Conservation (phyloP, 2,888 invertebrate genomes). For the Trichopoda pennipes region DNA sequence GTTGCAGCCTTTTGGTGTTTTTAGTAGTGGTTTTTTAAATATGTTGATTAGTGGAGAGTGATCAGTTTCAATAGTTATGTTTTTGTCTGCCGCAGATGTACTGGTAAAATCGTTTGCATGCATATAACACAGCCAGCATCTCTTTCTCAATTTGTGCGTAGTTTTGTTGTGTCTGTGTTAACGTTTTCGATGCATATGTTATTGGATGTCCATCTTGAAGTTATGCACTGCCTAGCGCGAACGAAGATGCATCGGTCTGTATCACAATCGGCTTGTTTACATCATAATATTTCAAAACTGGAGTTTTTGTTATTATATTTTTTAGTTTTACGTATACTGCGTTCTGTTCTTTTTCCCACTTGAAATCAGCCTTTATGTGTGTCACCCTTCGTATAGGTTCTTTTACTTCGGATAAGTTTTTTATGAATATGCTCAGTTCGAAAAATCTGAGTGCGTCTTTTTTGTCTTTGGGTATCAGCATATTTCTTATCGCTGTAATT, state of each 20-base stretch:
- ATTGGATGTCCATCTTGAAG: slow-evolving; percentile 47
- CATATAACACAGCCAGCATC: slow-evolving; percentile 63
- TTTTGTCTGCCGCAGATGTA: slow-evolving; percentile 63
- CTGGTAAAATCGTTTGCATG: slow-evolving; percentile 67
- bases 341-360: slow-evolving; percentile 31
- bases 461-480: slow-evolving; percentile 28
- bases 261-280: too few species aligned
- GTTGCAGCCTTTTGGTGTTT: slow-evolving; percentile 40
- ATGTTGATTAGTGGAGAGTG: slow-evolving; percentile 65
- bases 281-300: slow-evolving; percentile 58
- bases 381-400: slow-evolving; percentile 22
- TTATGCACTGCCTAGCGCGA: slow-evolving; percentile 43
- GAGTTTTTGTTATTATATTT: slow-evolving; percentile 34
- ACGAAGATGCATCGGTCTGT: too few species aligned
- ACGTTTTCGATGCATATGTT: slow-evolving; percentile 51
- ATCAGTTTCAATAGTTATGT: slow-evolving; percentile 66
- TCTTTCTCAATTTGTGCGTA: slow-evolving; percentile 59
- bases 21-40: slow-evolving; percentile 40
- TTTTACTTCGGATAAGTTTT: slow-evolving; percentile 9
- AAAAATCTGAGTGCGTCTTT: slow-evolving; percentile 20
- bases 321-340: slow-evolving; percentile 18
- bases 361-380: slow-evolving; percentile 16
- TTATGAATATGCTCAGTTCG: slow-evolving; percentile 20
- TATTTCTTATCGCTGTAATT: slow-evolving; percentile 14
- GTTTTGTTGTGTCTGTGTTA: slow-evolving; percentile 49